phyloP scores from a whole-genome alignment of 2,113 vertebrate genomes.

The Mormyrus iriodes region DNA sequence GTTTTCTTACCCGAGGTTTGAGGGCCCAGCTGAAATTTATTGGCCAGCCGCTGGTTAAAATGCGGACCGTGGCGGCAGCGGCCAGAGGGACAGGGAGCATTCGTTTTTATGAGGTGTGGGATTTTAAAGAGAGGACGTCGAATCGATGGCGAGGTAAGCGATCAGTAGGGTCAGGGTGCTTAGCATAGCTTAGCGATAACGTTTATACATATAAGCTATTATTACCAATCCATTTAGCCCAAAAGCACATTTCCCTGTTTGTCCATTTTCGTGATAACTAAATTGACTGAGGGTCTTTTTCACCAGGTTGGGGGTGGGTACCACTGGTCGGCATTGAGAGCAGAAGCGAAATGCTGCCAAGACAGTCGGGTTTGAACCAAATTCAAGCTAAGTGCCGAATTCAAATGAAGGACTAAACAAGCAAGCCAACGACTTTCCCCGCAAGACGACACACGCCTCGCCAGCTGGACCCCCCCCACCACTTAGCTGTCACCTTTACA shows the following conservation, averaged over 20 bases:
- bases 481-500: background rate
- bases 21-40: conserved; percentile 70
- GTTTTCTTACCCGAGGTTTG: conserved; percentile 69
- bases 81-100: conserved; percentile 55
- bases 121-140: background rate
- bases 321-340: background rate
- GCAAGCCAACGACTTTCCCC: background rate
- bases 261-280: background rate
- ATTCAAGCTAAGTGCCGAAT: background rate
- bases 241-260: background rate
- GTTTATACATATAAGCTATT: background rate
- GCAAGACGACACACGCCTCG: background rate
- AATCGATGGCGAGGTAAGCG: background rate
- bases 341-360: background rate
- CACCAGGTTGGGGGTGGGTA: background rate
- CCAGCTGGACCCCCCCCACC: background rate
- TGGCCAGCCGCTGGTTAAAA: conserved; percentile 71
- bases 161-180: background rate
- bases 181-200: background rate
- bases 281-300: background rate
- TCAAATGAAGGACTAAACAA: conserved; percentile 6
- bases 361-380: conserved; percentile 4
- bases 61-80: conserved; percentile 47
- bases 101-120: conserved; percentile 62
- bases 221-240: background rate